Evolutionary conservation across 2,797 vertebrate genomes (phyloP).

Genomic region (Discoglossus pictus): DNA sequence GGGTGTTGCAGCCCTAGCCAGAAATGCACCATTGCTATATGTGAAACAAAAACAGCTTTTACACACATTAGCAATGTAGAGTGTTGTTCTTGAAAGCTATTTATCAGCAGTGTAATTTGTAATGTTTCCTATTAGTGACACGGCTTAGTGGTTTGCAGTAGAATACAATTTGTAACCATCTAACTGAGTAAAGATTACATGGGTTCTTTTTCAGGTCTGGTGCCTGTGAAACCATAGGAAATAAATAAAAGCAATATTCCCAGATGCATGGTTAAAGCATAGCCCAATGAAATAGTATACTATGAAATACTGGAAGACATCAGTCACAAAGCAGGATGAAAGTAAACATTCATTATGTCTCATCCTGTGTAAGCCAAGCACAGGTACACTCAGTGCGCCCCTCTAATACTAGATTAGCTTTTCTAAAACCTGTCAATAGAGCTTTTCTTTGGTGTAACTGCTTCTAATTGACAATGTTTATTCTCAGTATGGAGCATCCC

Average conservation of each 20-base stretch:
- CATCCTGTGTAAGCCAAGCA: constrained; percentile 2
- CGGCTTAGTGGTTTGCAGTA: constrained; percentile 36
- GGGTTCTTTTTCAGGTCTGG: constrained; percentile 34
- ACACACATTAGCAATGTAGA: constrained; percentile 12
- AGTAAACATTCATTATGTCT: constrained; percentile 14
- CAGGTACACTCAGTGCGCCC: constrained; percentile 5
- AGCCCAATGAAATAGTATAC: constrained; percentile 30
- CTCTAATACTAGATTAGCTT: constrained; percentile 3
- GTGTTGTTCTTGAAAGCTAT: constrained; percentile 17
- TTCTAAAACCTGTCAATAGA: constrained; percentile 6
- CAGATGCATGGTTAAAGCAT: constrained; percentile 11
- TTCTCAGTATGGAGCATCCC: neutral
- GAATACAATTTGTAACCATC: constrained; percentile 40
- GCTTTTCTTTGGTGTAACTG: constrained; percentile 9
- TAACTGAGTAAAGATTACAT: constrained; percentile 33
- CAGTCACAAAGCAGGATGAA: constrained; percentile 15
- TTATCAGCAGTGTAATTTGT: constrained; percentile 41
- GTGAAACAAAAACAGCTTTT: constrained; percentile 26
- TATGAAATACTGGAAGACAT: constrained; percentile 11
- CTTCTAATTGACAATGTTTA: constrained; percentile 25
- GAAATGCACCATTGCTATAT: no score
- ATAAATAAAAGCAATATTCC: constrained; percentile 28
- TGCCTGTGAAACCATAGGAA: constrained; percentile 25
- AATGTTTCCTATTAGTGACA: constrained; percentile 44
- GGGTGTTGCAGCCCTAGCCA: no score